Percentiles rank a stretch among this genome's conserved stretches.
phyloP scores from a whole-genome alignment of 1,140 invertebrate genomes.

The Homalodisca vitripennis region DNA sequence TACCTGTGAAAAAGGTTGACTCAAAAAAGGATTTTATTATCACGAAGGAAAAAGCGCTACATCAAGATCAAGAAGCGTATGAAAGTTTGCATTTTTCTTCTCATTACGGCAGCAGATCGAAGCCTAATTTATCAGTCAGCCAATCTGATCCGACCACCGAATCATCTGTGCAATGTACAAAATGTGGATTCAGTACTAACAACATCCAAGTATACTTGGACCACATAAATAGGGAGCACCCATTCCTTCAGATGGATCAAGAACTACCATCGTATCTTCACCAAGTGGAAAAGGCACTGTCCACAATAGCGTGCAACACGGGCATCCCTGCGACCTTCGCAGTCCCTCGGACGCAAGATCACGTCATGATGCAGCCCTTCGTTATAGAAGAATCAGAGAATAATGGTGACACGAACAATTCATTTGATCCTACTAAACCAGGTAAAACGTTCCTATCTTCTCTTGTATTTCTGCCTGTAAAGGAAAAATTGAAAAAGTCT shows the following conservation, averaged over 20 bases:
- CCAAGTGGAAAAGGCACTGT: conserved; percentile 36
- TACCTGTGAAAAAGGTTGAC: background rate
- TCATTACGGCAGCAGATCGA: background rate
- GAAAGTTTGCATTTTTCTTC: background rate
- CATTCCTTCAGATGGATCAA: conserved; percentile 19
- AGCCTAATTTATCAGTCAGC: background rate
- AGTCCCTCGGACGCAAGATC: conserved; percentile 44
- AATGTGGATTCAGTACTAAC: conserved; percentile 7
- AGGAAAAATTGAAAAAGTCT: conserved; percentile 73
- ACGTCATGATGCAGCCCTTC: conserved; percentile 81
- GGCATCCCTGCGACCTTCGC: conserved; percentile 42
- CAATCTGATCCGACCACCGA: background rate
- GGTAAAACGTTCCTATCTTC: conserved; percentile 72
- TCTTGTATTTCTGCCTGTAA: conserved; percentile 88
- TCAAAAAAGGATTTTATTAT: background rate
- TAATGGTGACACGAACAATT: conserved; percentile 13
- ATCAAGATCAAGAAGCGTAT: background rate
- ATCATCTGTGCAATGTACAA: conserved; percentile 4
- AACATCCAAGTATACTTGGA: background rate
- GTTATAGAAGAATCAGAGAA: conserved; percentile 64
- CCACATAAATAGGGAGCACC: conserved; percentile 1
- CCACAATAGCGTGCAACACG: conserved; percentile 39
- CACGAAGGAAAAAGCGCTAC: background rate
- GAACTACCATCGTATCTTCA: conserved; percentile 22
- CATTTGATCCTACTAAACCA: conserved; percentile 11